Evolutionary conservation across 2,113 vertebrate species (phyloP), one percentile per base, ranked within the genome.

Genomic region (Peucedramus taeniatus): DNA sequence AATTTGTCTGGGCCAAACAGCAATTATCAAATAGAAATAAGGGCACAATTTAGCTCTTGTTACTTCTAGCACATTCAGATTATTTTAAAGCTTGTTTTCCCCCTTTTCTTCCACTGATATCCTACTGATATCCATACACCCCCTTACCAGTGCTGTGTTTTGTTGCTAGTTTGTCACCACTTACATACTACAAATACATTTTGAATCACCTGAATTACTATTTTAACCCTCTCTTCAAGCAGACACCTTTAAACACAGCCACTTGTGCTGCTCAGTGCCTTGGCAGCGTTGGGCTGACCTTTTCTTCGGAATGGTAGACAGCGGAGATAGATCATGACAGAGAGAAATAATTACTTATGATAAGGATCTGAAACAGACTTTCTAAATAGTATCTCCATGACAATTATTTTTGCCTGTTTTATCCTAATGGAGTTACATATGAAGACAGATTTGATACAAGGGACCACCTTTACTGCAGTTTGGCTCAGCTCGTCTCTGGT

Each of bases 311-410:
- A 61, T 17, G 53, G 79, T 37, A 84, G 93, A 87, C 85, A 85
- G 88, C 50, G 47, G 89, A 96, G 86, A 89, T 69, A 50, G 79
- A 84, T 88, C 72, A 79, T 33, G 19, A 66, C 61, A 59, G 72
- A 82, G 64, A 89, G 50, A 92, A 95, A 76, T 91, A 95, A 94
- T 95, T 87, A 92, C 85, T 96, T 95, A 87, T 93, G 90, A 85
- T 88, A 85, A 83, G 57, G 15, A 79, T 90, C 90, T 83, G 70
- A 72, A 94, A 59, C 66, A 79, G 53, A 47, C 49, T 35, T 90
- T 83, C 83, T 85, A 66, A 96, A 92, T 81, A 90, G 16, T 44
- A 56, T 92, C 78, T 91, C 56, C 3, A 8, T 51, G 49, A n/a
- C 47, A 72, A 68, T 90, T 92, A 86, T 76, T 94, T 85, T 87